Base-by-base conservation (phyloP, 2,888 invertebrate species). In the Cheilosia urbana region DNA sequence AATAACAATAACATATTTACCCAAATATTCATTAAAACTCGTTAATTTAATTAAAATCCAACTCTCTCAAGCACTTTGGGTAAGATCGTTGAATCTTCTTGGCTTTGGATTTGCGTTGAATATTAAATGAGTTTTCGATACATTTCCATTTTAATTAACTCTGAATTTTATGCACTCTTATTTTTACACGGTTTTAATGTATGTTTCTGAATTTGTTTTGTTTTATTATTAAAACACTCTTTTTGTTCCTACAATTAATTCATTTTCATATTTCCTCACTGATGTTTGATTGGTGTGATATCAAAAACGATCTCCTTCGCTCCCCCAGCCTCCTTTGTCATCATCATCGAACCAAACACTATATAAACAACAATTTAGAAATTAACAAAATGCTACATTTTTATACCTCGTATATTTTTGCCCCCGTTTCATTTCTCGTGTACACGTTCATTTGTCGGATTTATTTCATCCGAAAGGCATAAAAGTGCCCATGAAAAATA, bases 11-110 rank as follows among this genome's bases (percentile, higher is more conserved):
- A 68, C 9, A 87, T 88, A 88, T 89, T 91, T 92, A 92, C 92
- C 92, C 92, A 92, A 92, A 91, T 91, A 91, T 91, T 91, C 92
- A 92, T 92, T 91, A 91, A 92, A 89, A 87, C 88, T 71, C 87
- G 88, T 85, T 89, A 87, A 77, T 87, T 89, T 88, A n/a, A 58
- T 77, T 72, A 49, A 53, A 47, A 47, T 62, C 42, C 60, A 62
- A 81, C 27, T 49, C 76, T 45, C 21, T 42, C 24, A 76, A 63
- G 51, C 49, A 55, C 40, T 65, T 65, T 45, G 76, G 34, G n/a
- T 42, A 27, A 17, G 24, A 15, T 49, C n/a, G 7, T 15, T 15
- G 11, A 15, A 55, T 49, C 21, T 62, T 49, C 21, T 62, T 62
- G 62, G 34, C 45, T 49, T 49, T 19, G 17, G 49, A 68, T 75